phyloP scores from a whole-genome alignment of 2,888 invertebrate species.

The Tenthredo notha region DNA sequence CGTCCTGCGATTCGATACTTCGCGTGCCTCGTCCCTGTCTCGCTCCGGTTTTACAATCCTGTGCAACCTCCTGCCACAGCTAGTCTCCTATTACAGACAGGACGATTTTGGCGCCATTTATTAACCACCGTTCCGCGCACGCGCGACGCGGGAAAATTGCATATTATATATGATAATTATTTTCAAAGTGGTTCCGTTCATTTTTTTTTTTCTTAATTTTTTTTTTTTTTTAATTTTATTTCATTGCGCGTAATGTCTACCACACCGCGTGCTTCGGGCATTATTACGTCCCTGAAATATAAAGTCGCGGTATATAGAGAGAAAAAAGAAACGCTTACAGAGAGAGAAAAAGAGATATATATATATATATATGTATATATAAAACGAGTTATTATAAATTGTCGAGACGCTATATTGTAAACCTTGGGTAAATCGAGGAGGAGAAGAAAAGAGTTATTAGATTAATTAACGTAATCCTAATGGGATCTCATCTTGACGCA shows the following conservation, averaged over 20 bases:
- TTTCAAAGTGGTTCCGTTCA: conserved; percentile 43
- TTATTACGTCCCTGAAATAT: conserved; percentile 9
- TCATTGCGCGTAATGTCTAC: background rate
- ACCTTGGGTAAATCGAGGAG: conserved; percentile 53
- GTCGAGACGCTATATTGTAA: conserved; percentile 53
- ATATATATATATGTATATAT: too few relatives aligned
- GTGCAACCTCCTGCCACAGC: conserved; percentile 73
- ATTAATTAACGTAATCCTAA: conserved; percentile 76
- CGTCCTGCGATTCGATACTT: conserved; percentile 58
- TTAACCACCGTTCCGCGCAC: conserved; percentile 64
- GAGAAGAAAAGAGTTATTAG: conserved; percentile 67
- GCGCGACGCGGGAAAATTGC: conserved; percentile 2
- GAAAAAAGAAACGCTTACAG: background rate
- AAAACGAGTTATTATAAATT: conserved; percentile 52
- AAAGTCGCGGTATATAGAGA: background rate
- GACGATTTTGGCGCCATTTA: conserved; percentile 74
- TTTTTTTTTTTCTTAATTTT: conserved; percentile 48
- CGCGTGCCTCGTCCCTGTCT: conserved; percentile 55
- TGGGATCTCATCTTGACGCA: conserved; percentile 75
- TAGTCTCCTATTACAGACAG: conserved; percentile 75
- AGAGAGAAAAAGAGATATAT: conserved; percentile 39
- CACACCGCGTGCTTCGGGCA: background rate
- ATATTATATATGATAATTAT: background rate
- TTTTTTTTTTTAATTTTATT: background rate
- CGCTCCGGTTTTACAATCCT: conserved; percentile 69